Base-by-base conservation (phyloP, 2,113 vertebrate genomes). In the Nycticryphes semicollaris region DNA sequence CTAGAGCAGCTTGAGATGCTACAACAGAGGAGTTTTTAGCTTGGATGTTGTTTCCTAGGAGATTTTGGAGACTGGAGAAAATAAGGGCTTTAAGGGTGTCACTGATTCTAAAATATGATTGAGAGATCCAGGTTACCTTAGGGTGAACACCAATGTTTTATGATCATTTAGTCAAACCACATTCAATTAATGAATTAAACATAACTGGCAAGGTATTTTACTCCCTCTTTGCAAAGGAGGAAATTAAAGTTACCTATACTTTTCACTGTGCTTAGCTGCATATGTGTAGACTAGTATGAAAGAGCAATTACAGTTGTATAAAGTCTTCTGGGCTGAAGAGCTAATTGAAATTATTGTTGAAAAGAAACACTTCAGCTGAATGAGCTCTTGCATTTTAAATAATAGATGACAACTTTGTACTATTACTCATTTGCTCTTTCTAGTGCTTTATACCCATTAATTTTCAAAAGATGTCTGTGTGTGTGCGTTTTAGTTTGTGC, bases 281-380 rank as follows among this genome's bases (percentile, higher is more conserved):
- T 84, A 35, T 48, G 19, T 72, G 22, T 78, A 63, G 39, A 48
- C 43, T 9, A 25, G 33, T 41, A 64, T 89, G 73, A 89, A 87
- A 84, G 48, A 64, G n/a, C 73, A 84, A 72, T 89, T 95, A 64
- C 19, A 84, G 51, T 57, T 75, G 21, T 57, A 79, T 72, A 74
- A 90, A 93, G 7, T 92, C 50, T 86, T 39, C 56, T 68, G 41
- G 30, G 19, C 33, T 96, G 53, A 89, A 93, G 50, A 76, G 60
- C 48, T 93, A 91, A 93, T 95, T 94, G 78, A 90, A 96, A 90
- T 74, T 8, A 27, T 75, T 68, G 41, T 53, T 89, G 68, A 87
- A 93, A 90, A 85, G 68, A 87, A 30, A 7, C 51, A 75, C 81
- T 90, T 93, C n/a, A 84, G 60, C 48, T 95, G 81, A 89, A 91